These are phyloP conservation scores for Rhingia campestris DNA, from an alignment of 2,888 invertebrate genomes.

Conservation along the genomic window DNA sequence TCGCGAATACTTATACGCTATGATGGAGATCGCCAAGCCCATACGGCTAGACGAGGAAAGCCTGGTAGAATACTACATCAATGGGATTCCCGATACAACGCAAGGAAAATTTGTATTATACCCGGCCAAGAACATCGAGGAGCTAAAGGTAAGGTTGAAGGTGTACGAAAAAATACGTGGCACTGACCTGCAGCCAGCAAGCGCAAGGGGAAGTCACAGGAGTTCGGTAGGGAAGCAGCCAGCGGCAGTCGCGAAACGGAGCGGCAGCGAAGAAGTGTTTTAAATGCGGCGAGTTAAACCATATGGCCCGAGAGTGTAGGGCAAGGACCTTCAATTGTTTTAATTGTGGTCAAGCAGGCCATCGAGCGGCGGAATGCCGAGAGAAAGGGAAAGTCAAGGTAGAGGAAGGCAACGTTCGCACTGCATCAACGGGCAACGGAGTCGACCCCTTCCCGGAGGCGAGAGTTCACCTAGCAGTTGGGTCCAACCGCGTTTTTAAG, in stretches of 20 bases:
- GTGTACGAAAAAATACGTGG: background rate
- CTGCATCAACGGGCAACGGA: constrained; percentile 24
- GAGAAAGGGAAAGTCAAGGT: too few relatives aligned
- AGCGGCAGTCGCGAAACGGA: background rate
- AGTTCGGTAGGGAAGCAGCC: background rate
- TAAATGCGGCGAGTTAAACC: background rate
- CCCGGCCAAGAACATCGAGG: background rate
- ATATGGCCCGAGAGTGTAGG: too few relatives aligned
- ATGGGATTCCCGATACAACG: background rate
- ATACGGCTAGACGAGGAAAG: background rate
- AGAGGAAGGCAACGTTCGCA: constrained; percentile 11
- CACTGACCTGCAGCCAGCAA: background rate
- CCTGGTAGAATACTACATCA: background rate
- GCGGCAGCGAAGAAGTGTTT: background rate
- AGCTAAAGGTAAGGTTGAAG: background rate
- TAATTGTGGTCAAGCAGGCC: too few relatives aligned
- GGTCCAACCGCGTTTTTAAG: constrained; percentile 25
- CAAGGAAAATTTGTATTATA: too few relatives aligned
- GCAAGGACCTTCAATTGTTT: too few relatives aligned
- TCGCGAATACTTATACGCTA: background rate
- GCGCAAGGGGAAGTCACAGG: background rate
- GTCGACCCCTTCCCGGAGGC: constrained; percentile 3
- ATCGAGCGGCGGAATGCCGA: too few relatives aligned
- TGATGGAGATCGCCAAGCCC: background rate
- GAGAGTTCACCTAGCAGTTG: constrained; percentile 1